Evolutionary conservation across 2,113 vertebrate species (phyloP), one percentile per base, ranked within the genome.

Genomic region (Laticauda laticaudata): DNA sequence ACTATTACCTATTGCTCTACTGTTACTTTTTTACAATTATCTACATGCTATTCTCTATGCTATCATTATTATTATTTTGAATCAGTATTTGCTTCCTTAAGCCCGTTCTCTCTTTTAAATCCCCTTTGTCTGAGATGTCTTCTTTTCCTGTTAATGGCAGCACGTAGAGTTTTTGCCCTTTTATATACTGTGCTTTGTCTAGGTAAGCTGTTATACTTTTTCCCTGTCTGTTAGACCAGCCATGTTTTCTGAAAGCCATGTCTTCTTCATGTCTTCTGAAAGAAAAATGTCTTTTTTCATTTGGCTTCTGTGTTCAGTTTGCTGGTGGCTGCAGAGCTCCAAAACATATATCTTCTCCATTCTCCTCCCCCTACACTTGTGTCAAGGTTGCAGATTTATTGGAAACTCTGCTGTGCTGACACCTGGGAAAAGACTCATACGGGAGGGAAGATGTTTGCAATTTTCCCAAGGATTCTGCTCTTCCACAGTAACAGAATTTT

Each of bases 401-500:
- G 61, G 61, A 26, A 64, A 64, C 26, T 64, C 26, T 64, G 26
- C 61, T 29, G 61, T 4, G 61, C 61, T 64, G 26, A 64, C 61
- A n/a, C 26, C 26, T 64, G 26, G 26, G 61, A 64, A 64, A 64
- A 64, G 61, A 14, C 26, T n/a, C 26, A n/a, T 64, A 64, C 5
- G 26, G 61, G 61, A 64, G 11, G 29, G 61, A 64, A 64, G 26
- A 64, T 64, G 26, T 10, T 29, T 64, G 26, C 26, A 64, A n/a
- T 64, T 64, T 64, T 64, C 3, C 11, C 12, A 64, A 64, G 4
- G 26, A 64, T 11, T 26, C 61, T 64, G 26, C 11, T 64, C 29
- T n/a, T 64, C 61, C 4, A 5, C 26, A 64, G 94, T 95, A 94
- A 92, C 96, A 96, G 95, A 94, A 94, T 93, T 94, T 91, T 90